Conservation (phyloP, 2,113 vertebrate species). For the Labeo catla region DNA sequence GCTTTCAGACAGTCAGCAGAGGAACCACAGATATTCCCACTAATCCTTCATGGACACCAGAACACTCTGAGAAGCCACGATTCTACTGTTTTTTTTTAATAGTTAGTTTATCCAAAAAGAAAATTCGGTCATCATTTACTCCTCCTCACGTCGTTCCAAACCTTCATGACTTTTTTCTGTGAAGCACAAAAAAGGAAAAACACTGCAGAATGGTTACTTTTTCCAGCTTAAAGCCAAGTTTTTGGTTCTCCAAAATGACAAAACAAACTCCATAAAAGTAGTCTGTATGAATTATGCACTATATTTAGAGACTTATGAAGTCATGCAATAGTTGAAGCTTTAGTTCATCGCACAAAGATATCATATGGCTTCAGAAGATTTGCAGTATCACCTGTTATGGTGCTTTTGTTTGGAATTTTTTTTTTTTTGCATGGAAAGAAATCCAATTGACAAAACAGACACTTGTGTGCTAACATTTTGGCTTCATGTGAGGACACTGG, state of each 20-base stretch:
- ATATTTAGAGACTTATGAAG: neutral
- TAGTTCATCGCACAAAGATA: neutral
- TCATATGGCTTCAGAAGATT: neutral
- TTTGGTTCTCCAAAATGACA: neutral
- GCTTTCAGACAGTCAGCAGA: constrained; percentile 19
- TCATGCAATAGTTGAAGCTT: neutral
- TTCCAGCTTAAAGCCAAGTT: neutral
- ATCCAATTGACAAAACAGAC: neutral
- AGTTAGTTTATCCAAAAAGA: neutral
- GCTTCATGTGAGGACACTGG: neutral
- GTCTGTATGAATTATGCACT: neutral
- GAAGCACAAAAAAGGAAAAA: neutral
- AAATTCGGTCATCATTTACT: neutral
- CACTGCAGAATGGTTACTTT: neutral
- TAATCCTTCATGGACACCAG: neutral
- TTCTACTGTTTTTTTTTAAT: neutral
- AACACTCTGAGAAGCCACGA: neutral
- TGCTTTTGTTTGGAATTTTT: neutral
- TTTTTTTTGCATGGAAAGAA: neutral
- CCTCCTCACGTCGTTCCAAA: neutral
- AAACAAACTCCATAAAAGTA: neutral
- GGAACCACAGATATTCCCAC: neutral
- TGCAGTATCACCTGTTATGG: neutral
- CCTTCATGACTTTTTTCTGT: neutral
- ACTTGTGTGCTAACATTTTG: neutral